Conservation (phyloP, 2,797 vertebrate genomes). For the Huso huso region DNA sequence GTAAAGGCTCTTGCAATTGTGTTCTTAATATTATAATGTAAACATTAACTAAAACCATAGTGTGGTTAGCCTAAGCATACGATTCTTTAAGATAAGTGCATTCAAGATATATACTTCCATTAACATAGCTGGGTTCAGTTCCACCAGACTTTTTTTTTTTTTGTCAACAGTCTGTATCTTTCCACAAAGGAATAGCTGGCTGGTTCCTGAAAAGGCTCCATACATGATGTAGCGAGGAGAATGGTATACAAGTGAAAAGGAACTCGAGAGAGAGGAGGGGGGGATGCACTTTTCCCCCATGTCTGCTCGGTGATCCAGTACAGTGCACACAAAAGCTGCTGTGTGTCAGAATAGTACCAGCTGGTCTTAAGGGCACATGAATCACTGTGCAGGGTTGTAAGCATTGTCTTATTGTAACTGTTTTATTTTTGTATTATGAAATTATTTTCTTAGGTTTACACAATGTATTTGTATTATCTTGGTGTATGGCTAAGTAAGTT, state of each 20-base stretch:
- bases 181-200: conserved; percentile 27
- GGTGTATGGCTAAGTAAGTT: not conserved
- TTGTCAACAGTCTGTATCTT: conserved; percentile 12
- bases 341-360: conserved; percentile 41
- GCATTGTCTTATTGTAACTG: conserved; percentile 5
- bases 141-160: conserved; percentile 1
- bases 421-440: conserved; percentile 3
- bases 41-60: too few relatives aligned
- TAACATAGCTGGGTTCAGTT: not conserved
- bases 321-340: conserved; percentile 52
- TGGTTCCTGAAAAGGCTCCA: conserved; percentile 39
- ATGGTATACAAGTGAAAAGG: conserved; percentile 34
- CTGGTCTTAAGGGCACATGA: conserved; percentile 21
- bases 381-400: conserved; percentile 18
- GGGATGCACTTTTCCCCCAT: conserved; percentile 13
- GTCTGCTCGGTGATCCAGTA: conserved; percentile 53
- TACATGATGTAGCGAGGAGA: conserved; percentile 49
- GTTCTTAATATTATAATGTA: too few relatives aligned
- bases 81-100: too few relatives aligned
- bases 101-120: too few relatives aligned
- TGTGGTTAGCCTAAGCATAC: too few relatives aligned
- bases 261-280: conserved; percentile 1
- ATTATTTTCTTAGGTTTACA: not conserved
- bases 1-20: too few relatives aligned
- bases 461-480: not conserved